phyloP scores from a whole-genome alignment of 2,113 vertebrate genomes.

The Cyphomyrus discorhynchus region DNA sequence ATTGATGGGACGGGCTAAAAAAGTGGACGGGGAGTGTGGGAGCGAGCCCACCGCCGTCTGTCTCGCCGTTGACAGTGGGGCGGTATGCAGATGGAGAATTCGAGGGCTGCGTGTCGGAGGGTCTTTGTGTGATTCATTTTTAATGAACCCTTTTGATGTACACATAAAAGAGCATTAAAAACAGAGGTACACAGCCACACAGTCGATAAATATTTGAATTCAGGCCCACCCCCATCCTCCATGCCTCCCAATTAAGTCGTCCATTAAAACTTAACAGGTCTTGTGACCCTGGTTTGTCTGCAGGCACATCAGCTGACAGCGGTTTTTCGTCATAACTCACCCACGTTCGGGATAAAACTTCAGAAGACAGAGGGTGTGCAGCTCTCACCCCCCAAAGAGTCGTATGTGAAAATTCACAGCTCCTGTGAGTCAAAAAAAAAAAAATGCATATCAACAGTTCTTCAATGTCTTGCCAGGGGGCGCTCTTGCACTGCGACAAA shows the following conservation, averaged over 20 bases:
- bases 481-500: slow-evolving; percentile 18
- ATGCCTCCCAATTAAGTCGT: neutral
- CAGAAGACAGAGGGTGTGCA: neutral
- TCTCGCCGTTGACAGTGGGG: neutral
- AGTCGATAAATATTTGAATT: slow-evolving; percentile 12
- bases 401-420: neutral
- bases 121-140: slow-evolving; percentile 16
- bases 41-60: neutral
- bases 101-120: neutral
- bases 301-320: neutral
- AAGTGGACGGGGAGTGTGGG: neutral
- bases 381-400: neutral
- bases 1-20: neutral
- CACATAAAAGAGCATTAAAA: slow-evolving; percentile 14
- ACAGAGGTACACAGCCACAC: slow-evolving; percentile 10
- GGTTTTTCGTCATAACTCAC: neutral
- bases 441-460: neutral
- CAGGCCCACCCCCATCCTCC: neutral
- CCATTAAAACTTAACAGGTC: neutral
- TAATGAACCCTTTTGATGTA: slow-evolving; percentile 7
- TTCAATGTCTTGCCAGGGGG: neutral
- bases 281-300: neutral
- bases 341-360: neutral
- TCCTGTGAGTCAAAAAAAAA: neutral
- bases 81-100: slow-evolving; percentile 4